Conservation (phyloP, 2,797 vertebrate genomes). For the Rhinella marina region DNA sequence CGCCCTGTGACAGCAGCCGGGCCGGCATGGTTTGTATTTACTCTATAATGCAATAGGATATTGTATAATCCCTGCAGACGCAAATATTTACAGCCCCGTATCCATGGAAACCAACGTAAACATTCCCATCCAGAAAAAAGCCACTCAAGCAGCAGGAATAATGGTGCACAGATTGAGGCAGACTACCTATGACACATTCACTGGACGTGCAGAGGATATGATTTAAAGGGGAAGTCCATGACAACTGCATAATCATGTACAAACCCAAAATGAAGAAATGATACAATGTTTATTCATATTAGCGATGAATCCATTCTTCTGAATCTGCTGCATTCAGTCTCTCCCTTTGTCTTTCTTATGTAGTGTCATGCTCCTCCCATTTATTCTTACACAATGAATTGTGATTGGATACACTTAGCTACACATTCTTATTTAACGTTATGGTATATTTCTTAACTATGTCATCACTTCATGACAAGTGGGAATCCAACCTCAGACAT, state of each 20-base stretch:
- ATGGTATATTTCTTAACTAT: no score
- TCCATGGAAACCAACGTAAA: conserved; percentile 51
- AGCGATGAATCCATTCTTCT: not conserved
- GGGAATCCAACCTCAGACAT: no score
- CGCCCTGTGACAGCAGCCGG: conserved; percentile 31
- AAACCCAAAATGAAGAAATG: no score
- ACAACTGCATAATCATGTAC: no score
- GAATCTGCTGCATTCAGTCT: not conserved
- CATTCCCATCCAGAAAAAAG: not conserved
- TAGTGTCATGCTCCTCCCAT: not conserved
- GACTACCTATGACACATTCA: not conserved
- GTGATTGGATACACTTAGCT: not conserved
- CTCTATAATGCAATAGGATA: conserved; percentile 27
- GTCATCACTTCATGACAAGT: no score
- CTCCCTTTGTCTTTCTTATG: not conserved
- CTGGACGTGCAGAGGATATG: not conserved
- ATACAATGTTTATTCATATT: no score
- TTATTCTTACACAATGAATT: not conserved
- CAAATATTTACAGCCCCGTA: conserved; percentile 56
- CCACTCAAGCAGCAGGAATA: not conserved
- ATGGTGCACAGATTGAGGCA: not conserved
- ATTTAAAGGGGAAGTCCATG: no score
- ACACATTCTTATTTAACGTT: no score
- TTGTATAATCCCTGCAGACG: conserved; percentile 42
- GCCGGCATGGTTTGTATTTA: conserved; percentile 53